phyloP scores from a whole-genome alignment of 2,888 invertebrate genomes.

The Peribatodes rhomboidaria region DNA sequence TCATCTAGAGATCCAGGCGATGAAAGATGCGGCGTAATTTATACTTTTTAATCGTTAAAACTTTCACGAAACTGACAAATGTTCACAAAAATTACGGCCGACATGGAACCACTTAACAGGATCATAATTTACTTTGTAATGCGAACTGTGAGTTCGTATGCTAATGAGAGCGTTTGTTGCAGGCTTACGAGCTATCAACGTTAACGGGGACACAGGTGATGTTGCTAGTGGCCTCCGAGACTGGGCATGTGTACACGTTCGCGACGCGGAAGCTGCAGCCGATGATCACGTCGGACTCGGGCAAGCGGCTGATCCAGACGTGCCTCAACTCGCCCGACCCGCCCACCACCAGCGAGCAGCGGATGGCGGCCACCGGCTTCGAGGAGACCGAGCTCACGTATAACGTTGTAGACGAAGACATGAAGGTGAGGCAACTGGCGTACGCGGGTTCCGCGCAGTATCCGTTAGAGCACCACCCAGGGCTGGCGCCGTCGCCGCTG shows the following conservation, averaged over 20 bases:
- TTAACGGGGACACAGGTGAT: constrained; percentile 99
- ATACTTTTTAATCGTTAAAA: constrained; percentile 38
- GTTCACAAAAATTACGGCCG: constrained; percentile 51
- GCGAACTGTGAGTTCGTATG: constrained; percentile 24
- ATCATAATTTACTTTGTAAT: constrained; percentile 37
- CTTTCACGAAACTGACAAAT: constrained; percentile 52
- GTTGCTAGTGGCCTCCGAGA: constrained; percentile 99
- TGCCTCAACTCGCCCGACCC: constrained; percentile 99
- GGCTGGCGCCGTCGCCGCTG: constrained; percentile 87
- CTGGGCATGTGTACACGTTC: constrained; percentile 99
- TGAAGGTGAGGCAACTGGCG: constrained; percentile 99
- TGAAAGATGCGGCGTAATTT: constrained; percentile 33
- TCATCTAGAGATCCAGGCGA: constrained; percentile 31
- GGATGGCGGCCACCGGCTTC: constrained; percentile 99
- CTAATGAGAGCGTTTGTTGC: constrained; percentile 61
- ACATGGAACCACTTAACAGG: constrained; percentile 24
- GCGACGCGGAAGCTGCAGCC: constrained; percentile 99
- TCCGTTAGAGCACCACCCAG: constrained; percentile 89
- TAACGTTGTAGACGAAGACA: constrained; percentile 97
- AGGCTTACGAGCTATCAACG: constrained; percentile 99
- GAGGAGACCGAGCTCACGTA: constrained; percentile 99
- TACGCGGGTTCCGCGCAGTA: constrained; percentile 92
- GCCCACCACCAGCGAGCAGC: constrained; percentile 94
- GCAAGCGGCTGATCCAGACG: constrained; percentile 99
- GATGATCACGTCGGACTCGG: constrained; percentile 99